Evolutionary conservation across 2,797 vertebrate genomes (phyloP), one percentile per base, ranked within the genome.

Genomic region (Lacerta agilis): DNA sequence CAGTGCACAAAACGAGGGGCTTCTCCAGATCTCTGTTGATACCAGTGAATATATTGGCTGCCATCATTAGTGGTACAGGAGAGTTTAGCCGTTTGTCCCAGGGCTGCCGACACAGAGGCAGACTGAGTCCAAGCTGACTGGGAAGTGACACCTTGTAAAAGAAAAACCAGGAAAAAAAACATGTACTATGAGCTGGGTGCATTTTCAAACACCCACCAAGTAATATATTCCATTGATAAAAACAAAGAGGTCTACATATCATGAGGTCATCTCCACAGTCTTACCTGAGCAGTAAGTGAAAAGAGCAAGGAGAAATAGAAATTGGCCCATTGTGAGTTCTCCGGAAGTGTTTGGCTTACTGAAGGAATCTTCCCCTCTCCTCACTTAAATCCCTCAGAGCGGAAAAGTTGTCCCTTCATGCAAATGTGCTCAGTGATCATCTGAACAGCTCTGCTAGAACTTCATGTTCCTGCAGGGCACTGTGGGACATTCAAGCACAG

Each of bases 271-370:
- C 45, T 79, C 78, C n/a, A 17, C 49, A 58, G 29, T 15, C 77
- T 13, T 79, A 90, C 87, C 85, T 92, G 76, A 55, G 80, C 38
- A 79, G 78, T 20, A 58, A 58, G 5, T 36, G 29, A 79, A 79
- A 79, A 17, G 58, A 18, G 78, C 78, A 66, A 78, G 18, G 11
- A 80, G 4, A 20, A 83, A 23, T 23, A 41, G 64, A 73, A 41
- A 13, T 71, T 86, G 87, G 83, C 25, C 75, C 79, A 79, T 43
- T 15, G 43, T 77, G 27, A 13, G 7, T 8, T 27, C 5, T 1
- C 27, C 15, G 15, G 15, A 10, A 23, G 9, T 86, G 8, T 0
- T 0, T 55, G 29, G 27, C 20, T 61, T 84, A 18, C 75, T 82
- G 76, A 79, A 1, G 2, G 1, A 9, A 36, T 17, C n/a, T n/a